phyloP scores from a whole-genome alignment of 2,888 invertebrate genomes.

The Heteromyza rotundicornis region DNA sequence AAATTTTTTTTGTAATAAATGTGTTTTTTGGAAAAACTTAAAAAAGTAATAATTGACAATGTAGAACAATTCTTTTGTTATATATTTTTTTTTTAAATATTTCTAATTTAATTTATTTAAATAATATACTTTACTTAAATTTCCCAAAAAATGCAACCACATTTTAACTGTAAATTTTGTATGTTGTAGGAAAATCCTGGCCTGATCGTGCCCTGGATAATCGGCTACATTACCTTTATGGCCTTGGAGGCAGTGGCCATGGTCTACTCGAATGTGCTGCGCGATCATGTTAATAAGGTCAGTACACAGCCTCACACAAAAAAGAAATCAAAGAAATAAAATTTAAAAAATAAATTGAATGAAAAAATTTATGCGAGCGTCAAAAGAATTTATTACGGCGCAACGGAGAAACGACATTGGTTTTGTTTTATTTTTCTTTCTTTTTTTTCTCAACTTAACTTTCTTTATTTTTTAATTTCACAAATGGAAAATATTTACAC shows the following conservation, averaged over 20 bases:
- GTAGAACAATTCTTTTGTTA: no score
- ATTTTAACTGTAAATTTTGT: no score
- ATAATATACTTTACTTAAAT: no score
- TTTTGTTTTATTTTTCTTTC: no score
- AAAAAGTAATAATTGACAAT: no score
- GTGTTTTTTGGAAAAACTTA: no score
- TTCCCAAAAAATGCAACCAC: no score
- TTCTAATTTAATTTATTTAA: no score
- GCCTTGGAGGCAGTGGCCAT: conserved; percentile 80
- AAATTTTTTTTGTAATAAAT: no score
- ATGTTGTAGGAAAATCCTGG: conserved; percentile 73
- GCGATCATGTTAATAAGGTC: conserved; percentile 83
- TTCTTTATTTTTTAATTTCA: neutral
- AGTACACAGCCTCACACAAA: conserved; percentile 50
- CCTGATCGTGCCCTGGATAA: conserved; percentile 78
- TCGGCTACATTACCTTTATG: conserved; percentile 81
- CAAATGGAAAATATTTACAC: no score
- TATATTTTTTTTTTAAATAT: no score
- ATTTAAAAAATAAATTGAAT: neutral
- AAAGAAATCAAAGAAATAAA: neutral
- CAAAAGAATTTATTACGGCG: conserved; percentile 7
- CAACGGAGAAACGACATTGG: no score
- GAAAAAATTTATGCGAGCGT: conserved; percentile 7
- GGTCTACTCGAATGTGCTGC: conserved; percentile 81
- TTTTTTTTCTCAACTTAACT: neutral